Percentiles rank a stretch among this genome's conserved stretches.
phyloP scores from a whole-genome alignment of 2,888 invertebrate species.

The Caenorhabditis sp. region DNA sequence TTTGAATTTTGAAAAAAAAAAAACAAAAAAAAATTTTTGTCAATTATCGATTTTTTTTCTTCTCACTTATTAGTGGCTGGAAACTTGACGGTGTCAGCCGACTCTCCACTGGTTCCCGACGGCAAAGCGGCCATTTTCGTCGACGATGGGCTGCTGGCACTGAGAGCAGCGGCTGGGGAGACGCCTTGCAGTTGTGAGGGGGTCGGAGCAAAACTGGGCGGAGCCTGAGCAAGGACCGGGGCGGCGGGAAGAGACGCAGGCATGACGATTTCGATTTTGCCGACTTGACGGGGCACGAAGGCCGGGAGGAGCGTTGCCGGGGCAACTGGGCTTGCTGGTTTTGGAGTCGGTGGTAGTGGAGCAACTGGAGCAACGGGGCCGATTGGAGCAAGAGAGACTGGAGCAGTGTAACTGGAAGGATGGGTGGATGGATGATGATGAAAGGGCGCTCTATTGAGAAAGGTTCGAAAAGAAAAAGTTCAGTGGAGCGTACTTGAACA shows the following conservation, averaged over 20 bases:
- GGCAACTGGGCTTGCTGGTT: background rate
- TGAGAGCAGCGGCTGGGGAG: background rate
- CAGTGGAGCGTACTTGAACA: background rate
- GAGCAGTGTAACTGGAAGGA: background rate
- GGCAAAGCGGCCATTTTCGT: background rate
- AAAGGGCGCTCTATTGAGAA: background rate
- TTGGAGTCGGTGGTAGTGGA: background rate
- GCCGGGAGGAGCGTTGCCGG: conserved; percentile 4
- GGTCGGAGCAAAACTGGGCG: background rate
- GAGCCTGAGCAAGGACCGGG: background rate
- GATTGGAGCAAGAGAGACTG: conserved; percentile 1
- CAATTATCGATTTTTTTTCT: too few species aligned
- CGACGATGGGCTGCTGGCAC: background rate
- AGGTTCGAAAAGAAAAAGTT: background rate
- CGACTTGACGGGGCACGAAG: conserved; percentile 47
- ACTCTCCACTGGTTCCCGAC: background rate
- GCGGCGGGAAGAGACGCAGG: conserved; percentile 30
- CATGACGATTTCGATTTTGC: conserved; percentile 47
- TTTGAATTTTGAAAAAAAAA: background rate
- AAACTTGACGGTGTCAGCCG: background rate
- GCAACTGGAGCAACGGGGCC: background rate
- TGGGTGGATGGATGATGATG: background rate
- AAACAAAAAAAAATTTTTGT: background rate
- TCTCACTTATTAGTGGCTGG: conserved; percentile 27
- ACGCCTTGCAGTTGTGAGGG: too few species aligned